phyloP scores from a whole-genome alignment of 2,888 invertebrate genomes.

The Trichopoda pennipes region DNA sequence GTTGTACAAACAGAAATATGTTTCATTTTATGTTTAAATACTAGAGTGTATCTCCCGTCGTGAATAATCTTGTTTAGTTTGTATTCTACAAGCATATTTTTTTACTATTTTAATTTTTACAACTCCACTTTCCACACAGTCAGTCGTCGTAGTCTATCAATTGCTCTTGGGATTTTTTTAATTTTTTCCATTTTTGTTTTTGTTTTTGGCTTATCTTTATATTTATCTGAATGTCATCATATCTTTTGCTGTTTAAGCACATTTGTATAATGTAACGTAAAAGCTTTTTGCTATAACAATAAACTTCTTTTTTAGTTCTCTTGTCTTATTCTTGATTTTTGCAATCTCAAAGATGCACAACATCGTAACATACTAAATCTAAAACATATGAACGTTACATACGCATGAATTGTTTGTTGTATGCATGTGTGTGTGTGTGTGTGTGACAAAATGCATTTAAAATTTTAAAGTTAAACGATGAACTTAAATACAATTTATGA shows the following conservation, averaged over 20 bases:
- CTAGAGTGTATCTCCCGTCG: constrained; percentile 50
- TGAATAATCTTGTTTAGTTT: constrained; percentile 59
- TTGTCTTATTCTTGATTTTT: constrained; percentile 53
- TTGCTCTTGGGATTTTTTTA: neutral
- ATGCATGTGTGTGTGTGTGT: neutral
- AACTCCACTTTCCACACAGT: neutral
- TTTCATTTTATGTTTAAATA: constrained; percentile 10
- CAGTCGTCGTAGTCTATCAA: neutral
- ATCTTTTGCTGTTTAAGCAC: constrained; percentile 68
- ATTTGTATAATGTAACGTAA: constrained; percentile 68
- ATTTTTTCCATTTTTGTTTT: constrained; percentile 12
- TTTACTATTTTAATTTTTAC: too few species aligned
- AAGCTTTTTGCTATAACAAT: constrained; percentile 69
- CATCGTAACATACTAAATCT: constrained; percentile 2
- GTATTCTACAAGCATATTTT: neutral
- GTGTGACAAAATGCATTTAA: constrained; percentile 49
- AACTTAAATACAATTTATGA: constrained; percentile 62
- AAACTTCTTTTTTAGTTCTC: constrained; percentile 57
- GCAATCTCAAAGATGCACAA: constrained; percentile 52
- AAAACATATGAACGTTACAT: neutral
- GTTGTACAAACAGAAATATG: constrained; percentile 40
- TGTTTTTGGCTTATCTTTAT: constrained; percentile 60
- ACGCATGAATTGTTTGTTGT: neutral
- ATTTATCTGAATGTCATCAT: constrained; percentile 68
- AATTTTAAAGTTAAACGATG: constrained; percentile 42